phyloP scores from a whole-genome alignment of 2,888 invertebrate genomes.

The Aporophyla lueneburgensis region DNA sequence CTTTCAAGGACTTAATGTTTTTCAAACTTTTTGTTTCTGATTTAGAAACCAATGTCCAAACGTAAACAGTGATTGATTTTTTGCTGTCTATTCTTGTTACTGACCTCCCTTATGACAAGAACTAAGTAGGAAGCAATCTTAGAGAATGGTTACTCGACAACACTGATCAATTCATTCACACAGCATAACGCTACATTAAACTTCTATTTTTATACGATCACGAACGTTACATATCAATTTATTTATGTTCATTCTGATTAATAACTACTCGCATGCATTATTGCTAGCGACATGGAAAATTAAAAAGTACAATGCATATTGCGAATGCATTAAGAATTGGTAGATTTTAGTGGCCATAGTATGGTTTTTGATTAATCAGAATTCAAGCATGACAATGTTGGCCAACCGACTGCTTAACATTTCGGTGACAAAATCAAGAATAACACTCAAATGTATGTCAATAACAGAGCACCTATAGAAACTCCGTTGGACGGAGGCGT shows the following conservation, averaged over 20 bases:
- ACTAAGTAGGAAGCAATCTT: slow-evolving; percentile 60
- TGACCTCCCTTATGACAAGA: slow-evolving; percentile 66
- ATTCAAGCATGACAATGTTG: slow-evolving; percentile 14
- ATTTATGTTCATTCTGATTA: slow-evolving; percentile 44
- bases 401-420: background rate
- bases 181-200: slow-evolving; percentile 21
- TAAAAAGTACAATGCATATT: slow-evolving; percentile 14
- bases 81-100: slow-evolving; percentile 47
- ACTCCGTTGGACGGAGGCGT: slow-evolving; percentile 61
- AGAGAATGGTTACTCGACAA: slow-evolving; percentile 53
- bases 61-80: slow-evolving; percentile 27
- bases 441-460: slow-evolving; percentile 69
- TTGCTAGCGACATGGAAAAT: slow-evolving; percentile 26
- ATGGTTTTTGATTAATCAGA: background rate
- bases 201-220: slow-evolving; percentile 46
- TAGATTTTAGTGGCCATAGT: background rate
- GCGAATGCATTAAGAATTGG: background rate
- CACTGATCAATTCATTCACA: slow-evolving; percentile 38
- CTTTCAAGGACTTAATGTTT: slow-evolving; percentile 28
- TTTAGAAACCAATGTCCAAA: slow-evolving; percentile 12
- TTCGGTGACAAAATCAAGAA: slow-evolving; percentile 17
- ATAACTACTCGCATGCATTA: slow-evolving; percentile 20
- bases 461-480: slow-evolving; percentile 61
- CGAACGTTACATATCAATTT: slow-evolving; percentile 12
- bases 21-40: slow-evolving; percentile 18